Conservation (phyloP, 2,888 invertebrate species). For the Melanophora roralis region DNA sequence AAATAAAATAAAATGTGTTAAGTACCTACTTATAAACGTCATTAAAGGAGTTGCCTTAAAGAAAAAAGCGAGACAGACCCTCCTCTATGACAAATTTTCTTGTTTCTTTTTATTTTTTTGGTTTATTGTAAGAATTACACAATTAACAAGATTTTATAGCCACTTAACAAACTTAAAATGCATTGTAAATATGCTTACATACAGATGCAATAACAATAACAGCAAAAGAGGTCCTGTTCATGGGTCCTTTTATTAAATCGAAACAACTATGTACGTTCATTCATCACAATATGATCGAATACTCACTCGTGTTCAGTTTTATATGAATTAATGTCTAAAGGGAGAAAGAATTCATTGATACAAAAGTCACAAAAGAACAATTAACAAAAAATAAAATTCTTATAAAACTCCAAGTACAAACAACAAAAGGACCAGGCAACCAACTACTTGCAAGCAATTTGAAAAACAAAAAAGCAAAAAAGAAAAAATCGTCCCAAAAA, state of each 20-base stretch:
- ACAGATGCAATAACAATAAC: conserved; percentile 34
- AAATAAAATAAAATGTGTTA: conserved; percentile 61
- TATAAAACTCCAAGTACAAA: conserved; percentile 45
- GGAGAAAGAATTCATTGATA: conserved; percentile 34
- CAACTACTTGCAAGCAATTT: not conserved
- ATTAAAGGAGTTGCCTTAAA: conserved; percentile 20
- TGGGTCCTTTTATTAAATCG: not conserved
- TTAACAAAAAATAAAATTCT: conserved; percentile 58
- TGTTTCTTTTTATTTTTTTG: conserved; percentile 33
- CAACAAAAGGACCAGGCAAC: not conserved
- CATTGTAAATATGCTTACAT: conserved; percentile 48
- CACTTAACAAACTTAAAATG: conserved; percentile 72
- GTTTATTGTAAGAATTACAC: conserved; percentile 65
- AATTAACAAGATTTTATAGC: conserved; percentile 72
- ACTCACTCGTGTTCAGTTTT: conserved; percentile 48
- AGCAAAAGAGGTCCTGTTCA: conserved; percentile 12
- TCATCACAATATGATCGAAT: conserved; percentile 56
- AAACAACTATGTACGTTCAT: not conserved
- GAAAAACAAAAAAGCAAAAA: not conserved
- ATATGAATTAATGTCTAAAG: not conserved
- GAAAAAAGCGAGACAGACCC: conserved; percentile 48
- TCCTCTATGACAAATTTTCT: conserved; percentile 60
- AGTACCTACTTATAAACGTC: conserved; percentile 61
- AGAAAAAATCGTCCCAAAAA: not conserved
- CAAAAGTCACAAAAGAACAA: conserved; percentile 62